A percentile compares a stretch with the other conserved stretches of the same genome.
These are phyloP conservation scores for Siderastrea radians DNA, from an alignment of 92 coral and sea anemone species.

Conservation along the genomic window DNA sequence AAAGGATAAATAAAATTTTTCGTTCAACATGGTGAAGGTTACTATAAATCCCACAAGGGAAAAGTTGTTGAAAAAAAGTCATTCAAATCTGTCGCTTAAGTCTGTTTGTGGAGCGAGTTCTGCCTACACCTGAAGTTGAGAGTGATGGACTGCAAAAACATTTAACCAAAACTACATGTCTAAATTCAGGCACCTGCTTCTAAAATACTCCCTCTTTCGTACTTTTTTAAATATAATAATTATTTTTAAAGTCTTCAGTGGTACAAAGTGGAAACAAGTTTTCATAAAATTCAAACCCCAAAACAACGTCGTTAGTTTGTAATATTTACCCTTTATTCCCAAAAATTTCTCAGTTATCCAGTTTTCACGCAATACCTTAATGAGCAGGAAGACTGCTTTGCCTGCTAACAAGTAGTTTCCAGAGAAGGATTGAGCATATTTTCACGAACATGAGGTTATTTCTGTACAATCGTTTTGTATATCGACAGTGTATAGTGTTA, in stretches of 20 bases:
- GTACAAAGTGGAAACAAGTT: not conserved
- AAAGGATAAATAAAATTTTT: slow-evolving; percentile 5
- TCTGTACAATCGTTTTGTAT: too few relatives aligned
- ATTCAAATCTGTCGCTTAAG: not conserved
- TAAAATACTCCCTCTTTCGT: not conserved
- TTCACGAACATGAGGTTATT: too few relatives aligned
- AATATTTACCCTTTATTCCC: too few relatives aligned
- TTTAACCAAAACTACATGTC: not conserved
- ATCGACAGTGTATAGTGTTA: too few relatives aligned
- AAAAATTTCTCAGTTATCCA: too few relatives aligned
- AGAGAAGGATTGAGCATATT: too few relatives aligned
- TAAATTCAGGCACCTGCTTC: not conserved
- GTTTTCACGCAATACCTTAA: too few relatives aligned
- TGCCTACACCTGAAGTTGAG: not conserved
- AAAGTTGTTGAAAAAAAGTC: not conserved
- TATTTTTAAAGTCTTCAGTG: not conserved
- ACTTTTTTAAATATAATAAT: not conserved
- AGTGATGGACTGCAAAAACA: too few relatives aligned
- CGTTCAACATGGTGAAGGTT: not conserved
- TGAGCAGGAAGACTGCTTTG: too few relatives aligned
- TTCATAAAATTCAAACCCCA: too few relatives aligned
- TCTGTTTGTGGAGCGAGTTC: not conserved
- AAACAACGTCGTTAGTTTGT: too few relatives aligned
- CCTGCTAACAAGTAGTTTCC: too few relatives aligned
- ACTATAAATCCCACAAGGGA: not conserved